Conservation (phyloP, 1,140 invertebrate genomes). For the Portunus trituberculatus region DNA sequence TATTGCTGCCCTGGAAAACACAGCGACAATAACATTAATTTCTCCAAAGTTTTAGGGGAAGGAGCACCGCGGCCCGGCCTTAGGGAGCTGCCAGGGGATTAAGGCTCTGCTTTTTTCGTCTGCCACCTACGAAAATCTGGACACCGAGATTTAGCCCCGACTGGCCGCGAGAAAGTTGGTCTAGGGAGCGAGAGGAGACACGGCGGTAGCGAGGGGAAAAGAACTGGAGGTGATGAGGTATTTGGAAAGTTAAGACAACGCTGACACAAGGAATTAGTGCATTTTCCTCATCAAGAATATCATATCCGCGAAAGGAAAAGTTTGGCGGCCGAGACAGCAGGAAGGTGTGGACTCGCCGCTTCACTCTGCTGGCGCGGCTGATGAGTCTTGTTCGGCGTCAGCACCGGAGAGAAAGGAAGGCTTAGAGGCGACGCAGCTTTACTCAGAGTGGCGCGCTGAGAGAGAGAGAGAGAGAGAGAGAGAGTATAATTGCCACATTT, state of each 20-base stretch:
- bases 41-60: constrained; percentile 49
- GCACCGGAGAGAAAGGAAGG: background rate
- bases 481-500: background rate
- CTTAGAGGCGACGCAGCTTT: background rate
- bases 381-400: background rate
- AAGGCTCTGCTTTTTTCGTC: background rate
- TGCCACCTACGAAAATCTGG: background rate
- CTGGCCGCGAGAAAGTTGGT: constrained; percentile 15
- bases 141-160: constrained; percentile 3
- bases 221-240: background rate
- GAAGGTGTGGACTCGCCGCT: background rate
- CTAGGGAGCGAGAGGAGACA: background rate
- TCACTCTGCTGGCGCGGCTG: background rate
- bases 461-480: constrained; percentile 46
- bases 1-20: constrained; percentile 54
- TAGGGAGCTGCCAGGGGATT: background rate
- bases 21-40: constrained; percentile 52
- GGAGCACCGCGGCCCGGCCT: background rate
- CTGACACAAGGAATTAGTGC: background rate
- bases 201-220: background rate
- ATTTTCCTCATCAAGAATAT: constrained; percentile 24
- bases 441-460: background rate
- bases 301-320: background rate
- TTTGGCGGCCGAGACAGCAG: background rate
- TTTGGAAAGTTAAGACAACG: background rate